Percentiles rank a stretch among this genome's conserved stretches.
These are phyloP conservation scores for Noctua janthe DNA, from an alignment of 2,888 invertebrate species.

Conservation along the genomic window DNA sequence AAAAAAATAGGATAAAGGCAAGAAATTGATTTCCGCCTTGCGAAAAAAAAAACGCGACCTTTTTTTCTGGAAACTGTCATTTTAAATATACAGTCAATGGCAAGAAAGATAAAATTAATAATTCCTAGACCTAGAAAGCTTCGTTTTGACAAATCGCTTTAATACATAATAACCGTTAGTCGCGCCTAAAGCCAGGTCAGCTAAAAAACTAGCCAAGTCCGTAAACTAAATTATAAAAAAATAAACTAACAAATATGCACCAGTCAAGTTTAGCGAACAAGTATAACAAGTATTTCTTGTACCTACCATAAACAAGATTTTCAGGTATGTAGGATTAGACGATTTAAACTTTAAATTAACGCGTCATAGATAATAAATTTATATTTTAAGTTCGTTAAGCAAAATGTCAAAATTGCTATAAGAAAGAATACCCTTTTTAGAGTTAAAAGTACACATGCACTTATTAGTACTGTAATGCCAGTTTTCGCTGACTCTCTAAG, in stretches of 20 bases:
- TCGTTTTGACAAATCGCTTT: background rate
- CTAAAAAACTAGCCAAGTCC: background rate
- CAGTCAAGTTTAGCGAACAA: slow-evolving; percentile 32
- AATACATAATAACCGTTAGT: background rate
- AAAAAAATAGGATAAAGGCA: no score
- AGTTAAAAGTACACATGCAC: background rate
- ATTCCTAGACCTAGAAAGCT: background rate
- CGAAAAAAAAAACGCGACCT: no score
- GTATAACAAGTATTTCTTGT: slow-evolving; percentile 48
- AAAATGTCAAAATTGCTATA: background rate
- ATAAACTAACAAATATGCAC: slow-evolving; percentile 48
- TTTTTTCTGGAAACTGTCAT: background rate
- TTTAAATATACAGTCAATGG: background rate
- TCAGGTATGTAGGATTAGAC: slow-evolving; percentile 24
- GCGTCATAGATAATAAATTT: slow-evolving; percentile 19
- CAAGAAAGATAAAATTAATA: background rate
- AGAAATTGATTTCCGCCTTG: background rate
- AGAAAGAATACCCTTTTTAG: background rate
- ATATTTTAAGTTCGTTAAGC: background rate
- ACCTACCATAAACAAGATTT: slow-evolving; percentile 26
- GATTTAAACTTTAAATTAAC: slow-evolving; percentile 26
- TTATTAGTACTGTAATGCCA: no score
- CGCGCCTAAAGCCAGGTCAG: background rate
- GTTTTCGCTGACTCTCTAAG: background rate
- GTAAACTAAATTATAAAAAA: background rate